phyloP scores from a whole-genome alignment of 2,113 vertebrate genomes.

The Crocuta crocuta region DNA sequence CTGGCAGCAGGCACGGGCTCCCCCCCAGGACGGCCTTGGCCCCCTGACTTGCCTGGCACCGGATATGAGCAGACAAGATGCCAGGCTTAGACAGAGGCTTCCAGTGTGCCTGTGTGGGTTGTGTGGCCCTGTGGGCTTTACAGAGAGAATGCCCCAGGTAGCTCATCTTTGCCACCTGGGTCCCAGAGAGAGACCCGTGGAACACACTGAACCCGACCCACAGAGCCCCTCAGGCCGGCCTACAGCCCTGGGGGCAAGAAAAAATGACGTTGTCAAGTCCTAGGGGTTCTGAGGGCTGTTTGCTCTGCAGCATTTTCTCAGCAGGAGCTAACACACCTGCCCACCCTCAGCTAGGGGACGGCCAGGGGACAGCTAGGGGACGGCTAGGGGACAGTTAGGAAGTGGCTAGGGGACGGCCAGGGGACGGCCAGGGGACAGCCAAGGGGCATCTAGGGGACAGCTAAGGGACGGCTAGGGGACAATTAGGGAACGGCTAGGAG shows the following conservation, averaged over 20 bases:
- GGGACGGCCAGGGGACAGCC: too few relatives aligned
- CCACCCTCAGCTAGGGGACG: not conserved
- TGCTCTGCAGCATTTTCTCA: accelerated
- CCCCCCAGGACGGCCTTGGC: too few relatives aligned
- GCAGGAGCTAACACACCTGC: not conserved
- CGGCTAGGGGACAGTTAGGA: not conserved
- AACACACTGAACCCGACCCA: too few relatives aligned
- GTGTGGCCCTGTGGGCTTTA: not conserved
- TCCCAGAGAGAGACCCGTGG: not conserved
- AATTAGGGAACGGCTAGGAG: too few relatives aligned
- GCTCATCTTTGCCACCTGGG: not conserved
- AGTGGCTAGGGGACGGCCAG: too few relatives aligned
- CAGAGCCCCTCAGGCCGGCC: not conserved
- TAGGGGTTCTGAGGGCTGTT: not conserved
- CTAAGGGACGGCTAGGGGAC: too few relatives aligned
- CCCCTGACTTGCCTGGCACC: not conserved
- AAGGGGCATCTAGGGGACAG: too few relatives aligned
- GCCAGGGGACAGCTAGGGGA: too few relatives aligned
- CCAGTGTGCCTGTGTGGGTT: not conserved
- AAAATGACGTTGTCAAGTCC: not conserved
- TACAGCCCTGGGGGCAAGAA: not conserved
- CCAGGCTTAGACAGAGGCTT: not conserved
- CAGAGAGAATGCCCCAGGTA: not conserved
- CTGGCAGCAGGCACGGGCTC: not conserved
- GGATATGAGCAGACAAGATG: not conserved